A percentile compares a stretch with the other conserved stretches of the same genome.
These are phyloP conservation scores for Tribolium madens DNA, from an alignment of 1,140 invertebrate genomes.

Conservation along the genomic window DNA sequence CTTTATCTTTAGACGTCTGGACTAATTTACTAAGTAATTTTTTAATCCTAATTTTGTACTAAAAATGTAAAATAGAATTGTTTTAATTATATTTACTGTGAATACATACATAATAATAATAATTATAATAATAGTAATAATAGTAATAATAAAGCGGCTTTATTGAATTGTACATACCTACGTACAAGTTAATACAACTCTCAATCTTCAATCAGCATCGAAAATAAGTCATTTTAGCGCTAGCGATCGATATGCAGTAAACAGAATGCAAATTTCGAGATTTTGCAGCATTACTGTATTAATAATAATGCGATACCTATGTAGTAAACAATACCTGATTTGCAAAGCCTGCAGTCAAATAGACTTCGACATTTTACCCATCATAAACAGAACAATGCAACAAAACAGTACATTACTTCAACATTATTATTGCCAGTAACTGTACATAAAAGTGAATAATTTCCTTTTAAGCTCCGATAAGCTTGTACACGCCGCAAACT, in stretches of 20 bases:
- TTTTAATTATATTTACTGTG: too few relatives aligned
- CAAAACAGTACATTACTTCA: background rate
- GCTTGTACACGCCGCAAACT: background rate
- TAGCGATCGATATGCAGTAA: too few relatives aligned
- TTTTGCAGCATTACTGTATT: background rate
- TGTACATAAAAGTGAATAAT: background rate
- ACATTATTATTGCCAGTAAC: background rate
- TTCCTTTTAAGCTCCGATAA: background rate
- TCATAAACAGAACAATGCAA: constrained; percentile 4
- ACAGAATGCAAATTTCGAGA: background rate
- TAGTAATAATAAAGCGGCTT: too few relatives aligned
- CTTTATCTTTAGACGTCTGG: background rate
- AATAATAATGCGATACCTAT: background rate
- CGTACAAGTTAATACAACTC: too few relatives aligned
- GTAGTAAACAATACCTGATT: background rate
- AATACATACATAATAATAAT: too few relatives aligned
- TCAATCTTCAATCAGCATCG: too few relatives aligned
- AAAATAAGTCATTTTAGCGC: too few relatives aligned
- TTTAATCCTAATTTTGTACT: background rate
- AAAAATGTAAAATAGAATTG: too few relatives aligned
- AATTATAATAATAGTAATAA: too few relatives aligned
- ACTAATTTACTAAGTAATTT: background rate
- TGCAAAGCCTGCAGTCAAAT: background rate
- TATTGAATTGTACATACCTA: too few relatives aligned
- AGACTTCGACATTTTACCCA: constrained; percentile 1